Percentiles rank a stretch among this genome's conserved stretches.
Conservation (phyloP, 2,888 invertebrate genomes). For the Labia minor region DNA sequence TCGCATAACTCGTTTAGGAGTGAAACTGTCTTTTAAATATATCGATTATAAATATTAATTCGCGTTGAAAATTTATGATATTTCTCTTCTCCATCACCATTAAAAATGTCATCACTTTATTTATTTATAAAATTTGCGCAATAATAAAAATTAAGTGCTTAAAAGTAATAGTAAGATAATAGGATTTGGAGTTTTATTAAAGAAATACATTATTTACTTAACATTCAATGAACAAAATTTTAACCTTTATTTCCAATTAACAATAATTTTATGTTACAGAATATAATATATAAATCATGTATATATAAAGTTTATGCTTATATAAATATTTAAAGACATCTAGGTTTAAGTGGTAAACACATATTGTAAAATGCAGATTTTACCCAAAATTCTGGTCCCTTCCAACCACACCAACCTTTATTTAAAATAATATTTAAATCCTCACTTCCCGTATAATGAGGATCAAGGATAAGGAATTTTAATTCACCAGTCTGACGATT, state of each 20-base stretch:
- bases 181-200: too few species aligned
- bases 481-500: slow-evolving; percentile 67
- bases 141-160: too few species aligned
- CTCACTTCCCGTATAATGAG: slow-evolving; percentile 90
- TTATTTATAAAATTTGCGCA: too few species aligned
- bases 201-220: too few species aligned
- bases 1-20: too few species aligned
- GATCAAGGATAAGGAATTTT: slow-evolving; percentile 88
- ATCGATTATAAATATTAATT: too few species aligned
- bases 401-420: slow-evolving; percentile 98
- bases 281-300: neutral
- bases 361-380: slow-evolving; percentile 91
- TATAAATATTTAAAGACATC: slow-evolving; percentile 33
- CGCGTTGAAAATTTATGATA: too few species aligned
- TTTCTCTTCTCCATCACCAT: too few species aligned
- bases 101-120: too few species aligned
- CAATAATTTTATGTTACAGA: neutral
- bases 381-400: slow-evolving; percentile 87
- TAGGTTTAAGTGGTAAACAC: slow-evolving; percentile 74
- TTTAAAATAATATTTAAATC: slow-evolving; percentile 58
- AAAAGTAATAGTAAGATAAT: too few species aligned
- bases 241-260: neutral
- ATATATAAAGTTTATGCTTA: neutral
- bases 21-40: too few species aligned
- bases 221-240: too few species aligned